Percentiles rank a stretch among this genome's conserved stretches.
Evolutionary conservation across 2,888 invertebrate genomes (phyloP).

Genomic region (Nysson spinosus): DNA sequence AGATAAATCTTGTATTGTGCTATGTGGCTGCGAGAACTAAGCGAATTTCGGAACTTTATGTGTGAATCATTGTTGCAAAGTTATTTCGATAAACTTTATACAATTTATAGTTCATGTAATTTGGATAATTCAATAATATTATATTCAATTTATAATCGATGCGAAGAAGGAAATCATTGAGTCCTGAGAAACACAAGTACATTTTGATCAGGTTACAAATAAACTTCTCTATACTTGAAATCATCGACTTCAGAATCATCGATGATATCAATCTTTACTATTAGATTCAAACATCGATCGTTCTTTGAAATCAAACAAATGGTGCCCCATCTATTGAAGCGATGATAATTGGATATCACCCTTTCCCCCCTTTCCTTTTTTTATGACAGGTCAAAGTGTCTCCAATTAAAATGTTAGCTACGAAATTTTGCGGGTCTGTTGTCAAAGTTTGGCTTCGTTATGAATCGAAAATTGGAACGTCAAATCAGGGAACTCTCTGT

Average conservation of each 20-base stretch:
- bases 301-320: conserved; percentile 17
- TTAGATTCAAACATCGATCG: conserved; percentile 34
- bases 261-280: conserved; percentile 25
- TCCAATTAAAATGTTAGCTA: not conserved
- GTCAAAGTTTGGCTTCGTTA: not conserved
- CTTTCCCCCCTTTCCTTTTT: too few species aligned
- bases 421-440: not conserved
- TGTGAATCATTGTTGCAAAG: too few species aligned
- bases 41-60: too few species aligned
- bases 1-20: too few species aligned
- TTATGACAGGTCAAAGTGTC: not conserved
- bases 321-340: conserved; percentile 2
- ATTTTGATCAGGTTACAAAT: conserved; percentile 22
- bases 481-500: not conserved
- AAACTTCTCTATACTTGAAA: conserved; percentile 27
- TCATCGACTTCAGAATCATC: conserved; percentile 16
- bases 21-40: too few species aligned
- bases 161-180: too few species aligned
- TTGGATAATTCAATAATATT: not conserved
- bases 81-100: too few species aligned
- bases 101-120: too few species aligned
- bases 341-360: not conserved
- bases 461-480: not conserved
- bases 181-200: not conserved
- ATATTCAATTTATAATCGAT: not conserved